Conservation (phyloP, 1,140 invertebrate species). For the Pseudomyrmex cubaensis region DNA sequence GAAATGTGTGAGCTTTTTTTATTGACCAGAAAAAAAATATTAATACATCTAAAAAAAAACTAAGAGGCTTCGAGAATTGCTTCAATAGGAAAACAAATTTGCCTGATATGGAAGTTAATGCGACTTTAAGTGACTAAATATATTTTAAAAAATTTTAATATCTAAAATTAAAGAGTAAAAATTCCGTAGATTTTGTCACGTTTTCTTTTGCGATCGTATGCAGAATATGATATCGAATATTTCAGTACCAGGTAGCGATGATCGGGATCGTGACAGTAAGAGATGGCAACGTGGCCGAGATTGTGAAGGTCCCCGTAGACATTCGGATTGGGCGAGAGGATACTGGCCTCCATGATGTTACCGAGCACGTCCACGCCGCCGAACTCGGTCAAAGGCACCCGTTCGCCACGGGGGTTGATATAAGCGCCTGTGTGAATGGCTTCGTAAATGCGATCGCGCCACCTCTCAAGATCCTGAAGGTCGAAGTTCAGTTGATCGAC, state of each 20-base stretch:
- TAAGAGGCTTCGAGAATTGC: too few relatives aligned
- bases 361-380: slow-evolving; percentile 92
- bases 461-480: slow-evolving; percentile 89
- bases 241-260: slow-evolving; percentile 87
- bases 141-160: too few relatives aligned
- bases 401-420: slow-evolving; percentile 83
- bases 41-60: too few relatives aligned
- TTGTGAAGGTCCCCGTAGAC: slow-evolving; percentile 92
- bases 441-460: slow-evolving; percentile 90
- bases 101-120: too few relatives aligned
- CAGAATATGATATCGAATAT: background rate
- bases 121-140: too few relatives aligned
- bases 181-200: too few relatives aligned
- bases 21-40: too few relatives aligned
- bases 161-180: background rate
- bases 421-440: slow-evolving; percentile 90
- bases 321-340: slow-evolving; percentile 88
- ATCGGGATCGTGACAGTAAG: slow-evolving; percentile 90
- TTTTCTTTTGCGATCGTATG: too few relatives aligned
- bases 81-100: too few relatives aligned
- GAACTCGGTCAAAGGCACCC: slow-evolving; percentile 87
- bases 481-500: slow-evolving; percentile 89
- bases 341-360: slow-evolving; percentile 91
- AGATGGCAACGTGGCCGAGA: slow-evolving; percentile 89
- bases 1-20: background rate